phyloP scores from a whole-genome alignment of 2,888 invertebrate species.

The Trypoxylon attenuatum region DNA sequence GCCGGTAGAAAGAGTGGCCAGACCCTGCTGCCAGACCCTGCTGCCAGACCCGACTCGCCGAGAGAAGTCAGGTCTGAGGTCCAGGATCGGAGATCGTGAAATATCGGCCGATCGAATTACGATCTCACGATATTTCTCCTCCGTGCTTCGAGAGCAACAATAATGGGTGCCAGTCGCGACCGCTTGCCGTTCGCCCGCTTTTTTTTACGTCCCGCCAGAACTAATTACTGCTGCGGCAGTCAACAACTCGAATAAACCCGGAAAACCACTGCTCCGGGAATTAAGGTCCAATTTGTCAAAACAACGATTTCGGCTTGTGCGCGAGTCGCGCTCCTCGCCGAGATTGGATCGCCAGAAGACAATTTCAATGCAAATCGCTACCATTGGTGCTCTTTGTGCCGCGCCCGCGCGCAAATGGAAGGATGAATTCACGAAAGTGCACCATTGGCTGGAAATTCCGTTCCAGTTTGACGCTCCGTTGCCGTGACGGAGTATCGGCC shows the following conservation, averaged over 20 bases:
- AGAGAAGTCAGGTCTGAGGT: not conserved
- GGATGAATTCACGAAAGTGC: constrained; percentile 42
- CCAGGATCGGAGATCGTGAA: constrained; percentile 44
- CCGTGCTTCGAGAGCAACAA: not conserved
- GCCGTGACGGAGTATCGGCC: constrained; percentile 17
- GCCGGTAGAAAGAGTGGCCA: constrained; percentile 11
- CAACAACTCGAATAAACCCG: not conserved
- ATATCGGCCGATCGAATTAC: constrained; percentile 49
- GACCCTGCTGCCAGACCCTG: not conserved
- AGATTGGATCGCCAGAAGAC: constrained; percentile 32
- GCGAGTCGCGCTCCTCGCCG: not conserved
- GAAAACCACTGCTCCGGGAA: not conserved
- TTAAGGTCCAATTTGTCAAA: not conserved
- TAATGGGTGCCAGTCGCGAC: too few relatives aligned
- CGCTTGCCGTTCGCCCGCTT: not conserved
- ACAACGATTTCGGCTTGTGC: not conserved
- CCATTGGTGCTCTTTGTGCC: constrained; percentile 24
- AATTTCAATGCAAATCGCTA: constrained; percentile 50
- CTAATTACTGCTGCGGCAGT: not conserved
- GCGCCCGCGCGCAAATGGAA: constrained; percentile 31
- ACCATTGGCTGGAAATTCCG: constrained; percentile 33
- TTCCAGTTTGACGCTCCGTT: constrained; percentile 30
- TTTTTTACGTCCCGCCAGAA: not conserved
- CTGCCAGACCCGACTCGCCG: constrained; percentile 1
- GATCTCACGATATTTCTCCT: constrained; percentile 9